Percentiles rank a stretch among this genome's conserved stretches.
These are phyloP conservation scores for Ctenodactylus gundi DNA, from an alignment of 2,113 vertebrate species.

Conservation along the genomic window DNA sequence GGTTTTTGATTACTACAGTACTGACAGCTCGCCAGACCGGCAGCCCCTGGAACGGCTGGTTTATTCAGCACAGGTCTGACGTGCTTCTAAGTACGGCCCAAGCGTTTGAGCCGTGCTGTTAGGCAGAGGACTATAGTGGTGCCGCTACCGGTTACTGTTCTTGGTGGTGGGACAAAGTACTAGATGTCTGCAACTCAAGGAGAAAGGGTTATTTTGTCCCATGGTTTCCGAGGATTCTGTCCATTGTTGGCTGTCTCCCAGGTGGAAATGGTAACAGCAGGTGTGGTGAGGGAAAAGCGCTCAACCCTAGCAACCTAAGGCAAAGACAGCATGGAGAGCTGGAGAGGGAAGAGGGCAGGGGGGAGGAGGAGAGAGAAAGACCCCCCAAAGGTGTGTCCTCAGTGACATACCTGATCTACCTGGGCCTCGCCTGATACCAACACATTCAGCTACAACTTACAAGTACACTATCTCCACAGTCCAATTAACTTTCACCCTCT, in stretches of 20 bases:
- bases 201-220: background rate
- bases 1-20: background rate
- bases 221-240: background rate
- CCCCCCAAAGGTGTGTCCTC: background rate
- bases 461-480: background rate
- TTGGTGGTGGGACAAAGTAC: background rate
- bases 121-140: background rate
- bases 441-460: background rate
- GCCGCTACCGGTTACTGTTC: background rate
- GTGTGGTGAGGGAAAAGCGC: background rate
- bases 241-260: background rate
- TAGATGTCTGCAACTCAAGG: background rate
- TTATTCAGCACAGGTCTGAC: background rate
- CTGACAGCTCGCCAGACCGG: background rate
- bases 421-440: background rate
- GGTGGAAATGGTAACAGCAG: background rate
- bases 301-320: background rate
- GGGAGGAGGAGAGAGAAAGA: background rate
- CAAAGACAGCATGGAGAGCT: background rate
- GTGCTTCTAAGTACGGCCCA: background rate
- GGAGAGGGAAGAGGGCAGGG: no score
- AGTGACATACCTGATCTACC: background rate
- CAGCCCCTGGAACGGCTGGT: background rate
- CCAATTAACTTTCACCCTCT: background rate
- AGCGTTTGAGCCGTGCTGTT: background rate